phyloP scores from a whole-genome alignment of 35 echinoderm and acorn worm species.

The Nesometra sesokonis region DNA sequence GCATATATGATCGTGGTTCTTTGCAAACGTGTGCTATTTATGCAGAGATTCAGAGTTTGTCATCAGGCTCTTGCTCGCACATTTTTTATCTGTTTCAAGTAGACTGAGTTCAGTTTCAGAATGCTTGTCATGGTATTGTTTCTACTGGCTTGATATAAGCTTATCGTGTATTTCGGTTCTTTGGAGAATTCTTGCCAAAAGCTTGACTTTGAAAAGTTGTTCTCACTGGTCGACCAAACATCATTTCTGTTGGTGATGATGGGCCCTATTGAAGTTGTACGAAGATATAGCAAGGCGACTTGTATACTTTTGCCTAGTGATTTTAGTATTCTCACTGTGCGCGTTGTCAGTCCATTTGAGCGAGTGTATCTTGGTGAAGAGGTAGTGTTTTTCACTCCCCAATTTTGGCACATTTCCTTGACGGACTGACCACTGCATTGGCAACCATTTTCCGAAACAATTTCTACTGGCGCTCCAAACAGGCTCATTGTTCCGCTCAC shows the following conservation, averaged over 20 bases:
- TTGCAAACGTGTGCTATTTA: too few relatives aligned
- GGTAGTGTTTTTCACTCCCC: slow-evolving; percentile 43
- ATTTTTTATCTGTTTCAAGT: too few relatives aligned
- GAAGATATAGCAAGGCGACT: slow-evolving; percentile 28
- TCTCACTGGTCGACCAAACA: slow-evolving; percentile 41
- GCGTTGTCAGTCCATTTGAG: slow-evolving; percentile 35
- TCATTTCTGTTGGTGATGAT: slow-evolving; percentile 34
- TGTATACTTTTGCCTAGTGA: slow-evolving; percentile 35
- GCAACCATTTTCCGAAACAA: slow-evolving; percentile 44
- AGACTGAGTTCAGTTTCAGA: too few relatives aligned
- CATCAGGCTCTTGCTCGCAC: too few relatives aligned
- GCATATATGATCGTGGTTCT: too few relatives aligned
- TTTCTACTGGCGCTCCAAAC: slow-evolving; percentile 36
- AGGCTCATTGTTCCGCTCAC: slow-evolving; percentile 30
- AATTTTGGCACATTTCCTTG: slow-evolving; percentile 35
- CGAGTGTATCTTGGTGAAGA: slow-evolving; percentile 42
- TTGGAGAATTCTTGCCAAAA: too few relatives aligned
- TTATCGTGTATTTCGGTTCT: too few relatives aligned
- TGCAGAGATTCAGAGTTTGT: too few relatives aligned
- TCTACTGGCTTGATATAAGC: too few relatives aligned
- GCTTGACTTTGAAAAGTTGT: slow-evolving; percentile 12
- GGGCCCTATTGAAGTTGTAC: slow-evolving; percentile 27
- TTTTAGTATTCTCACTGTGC: slow-evolving; percentile 51
- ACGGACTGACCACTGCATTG: slow-evolving; percentile 40
- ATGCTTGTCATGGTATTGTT: too few relatives aligned